Conservation (phyloP, 2,797 vertebrate genomes). For the Falco berigora region DNA sequence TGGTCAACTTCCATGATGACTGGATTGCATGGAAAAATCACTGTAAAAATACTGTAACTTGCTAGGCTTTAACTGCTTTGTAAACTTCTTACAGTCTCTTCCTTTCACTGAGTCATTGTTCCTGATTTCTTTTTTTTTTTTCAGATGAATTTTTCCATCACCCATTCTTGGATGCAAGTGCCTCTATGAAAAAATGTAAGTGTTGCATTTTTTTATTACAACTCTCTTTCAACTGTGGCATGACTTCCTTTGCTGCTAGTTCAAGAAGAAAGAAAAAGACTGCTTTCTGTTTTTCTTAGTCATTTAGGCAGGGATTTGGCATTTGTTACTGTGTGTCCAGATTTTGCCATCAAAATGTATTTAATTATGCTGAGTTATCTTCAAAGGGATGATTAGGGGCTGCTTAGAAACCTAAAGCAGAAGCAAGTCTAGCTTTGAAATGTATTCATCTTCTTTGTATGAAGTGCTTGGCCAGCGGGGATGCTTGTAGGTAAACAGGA, state of each 20-base stretch:
- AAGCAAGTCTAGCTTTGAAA: neutral
- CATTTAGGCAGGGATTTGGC: neutral
- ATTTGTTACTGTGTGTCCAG: neutral
- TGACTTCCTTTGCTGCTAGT: neutral
- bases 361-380: neutral
- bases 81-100: neutral
- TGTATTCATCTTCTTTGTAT: neutral
- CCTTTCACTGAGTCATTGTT: neutral
- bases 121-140: neutral
- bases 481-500: neutral
- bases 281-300: neutral
- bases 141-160: slow-evolving; percentile 95
- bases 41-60: neutral
- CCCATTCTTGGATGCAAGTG: slow-evolving; percentile 85
- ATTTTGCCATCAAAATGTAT: neutral
- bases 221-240: neutral
- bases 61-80: neutral
- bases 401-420: neutral
- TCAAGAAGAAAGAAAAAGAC: neutral
- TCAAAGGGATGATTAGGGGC: neutral
- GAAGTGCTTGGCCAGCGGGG: neutral
- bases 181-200: slow-evolving; percentile 89
- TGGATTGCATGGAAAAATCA: neutral
- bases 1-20: neutral
- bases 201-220: slow-evolving; percentile 10